phyloP scores from a whole-genome alignment of 2,113 vertebrate species.

The Phodopus roborovskii region DNA sequence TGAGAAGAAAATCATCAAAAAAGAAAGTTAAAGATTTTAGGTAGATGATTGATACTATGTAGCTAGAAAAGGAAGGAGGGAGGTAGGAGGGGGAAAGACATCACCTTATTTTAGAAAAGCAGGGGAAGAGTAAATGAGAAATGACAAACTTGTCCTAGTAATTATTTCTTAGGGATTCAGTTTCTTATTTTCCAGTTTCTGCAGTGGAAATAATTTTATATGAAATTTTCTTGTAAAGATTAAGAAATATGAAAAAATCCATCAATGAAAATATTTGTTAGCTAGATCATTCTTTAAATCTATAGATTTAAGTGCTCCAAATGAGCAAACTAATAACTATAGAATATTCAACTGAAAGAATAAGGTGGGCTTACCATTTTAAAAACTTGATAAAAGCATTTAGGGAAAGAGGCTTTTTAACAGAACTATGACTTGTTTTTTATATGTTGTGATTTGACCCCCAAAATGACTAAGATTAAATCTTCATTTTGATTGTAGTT shows the following conservation, averaged over 20 bases:
- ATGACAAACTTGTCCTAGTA: not conserved
- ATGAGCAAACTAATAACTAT: constrained; percentile 19
- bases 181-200: constrained; percentile 43
- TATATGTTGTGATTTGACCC: not conserved
- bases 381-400: not conserved
- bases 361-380: not conserved
- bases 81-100: not conserved
- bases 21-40: not conserved
- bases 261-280: constrained; percentile 38
- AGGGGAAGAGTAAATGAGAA: too few species aligned
- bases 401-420: not conserved
- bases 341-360: not conserved
- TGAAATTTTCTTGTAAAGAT: constrained; percentile 35
- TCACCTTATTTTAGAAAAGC: not conserved
- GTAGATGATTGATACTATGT: not conserved
- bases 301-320: not conserved
- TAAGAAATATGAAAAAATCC: not conserved
- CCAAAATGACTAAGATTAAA: constrained; percentile 40
- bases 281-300: constrained; percentile 24
- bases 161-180: constrained; percentile 10
- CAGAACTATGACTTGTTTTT: not conserved
- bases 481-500: not conserved
- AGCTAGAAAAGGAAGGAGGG: not conserved
- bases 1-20: not conserved
- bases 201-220: constrained; percentile 1